Percentiles rank a stretch among this genome's conserved stretches.
These are phyloP conservation scores for Agrotis exclamationis DNA, from an alignment of 2,888 invertebrate genomes.

Conservation along the genomic window DNA sequence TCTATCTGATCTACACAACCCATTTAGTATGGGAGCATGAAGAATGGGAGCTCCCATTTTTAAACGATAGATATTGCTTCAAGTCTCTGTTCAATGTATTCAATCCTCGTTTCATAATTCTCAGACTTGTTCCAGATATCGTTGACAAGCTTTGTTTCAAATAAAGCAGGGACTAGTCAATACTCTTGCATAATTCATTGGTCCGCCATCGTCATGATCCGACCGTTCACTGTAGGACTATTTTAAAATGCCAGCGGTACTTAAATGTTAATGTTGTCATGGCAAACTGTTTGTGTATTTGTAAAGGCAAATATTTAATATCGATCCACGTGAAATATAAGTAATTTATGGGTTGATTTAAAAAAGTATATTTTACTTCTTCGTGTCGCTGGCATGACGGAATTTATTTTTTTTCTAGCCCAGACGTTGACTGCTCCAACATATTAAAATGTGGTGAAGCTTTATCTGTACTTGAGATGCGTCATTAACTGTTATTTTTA, in stretches of 20 bases:
- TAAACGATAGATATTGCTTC: not conserved
- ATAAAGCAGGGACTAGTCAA: constrained; percentile 58
- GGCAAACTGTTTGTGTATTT: constrained; percentile 19
- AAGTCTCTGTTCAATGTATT: not conserved
- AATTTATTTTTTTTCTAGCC: too few relatives aligned
- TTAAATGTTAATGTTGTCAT: constrained; percentile 42
- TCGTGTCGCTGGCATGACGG: too few relatives aligned
- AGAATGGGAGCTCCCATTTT: not conserved
- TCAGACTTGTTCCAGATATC: constrained; percentile 21
- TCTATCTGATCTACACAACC: too few relatives aligned
- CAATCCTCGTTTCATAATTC: constrained; percentile 7
- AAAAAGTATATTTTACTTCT: too few relatives aligned
- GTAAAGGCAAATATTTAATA: constrained; percentile 5
- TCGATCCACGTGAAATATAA: not conserved
- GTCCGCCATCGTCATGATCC: constrained; percentile 36
- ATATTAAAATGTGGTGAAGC: not conserved
- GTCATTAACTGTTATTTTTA: not conserved
- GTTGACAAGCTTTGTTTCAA: constrained; percentile 37
- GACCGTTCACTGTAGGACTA: constrained; percentile 10
- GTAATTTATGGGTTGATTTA: not conserved
- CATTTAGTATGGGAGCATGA: too few relatives aligned
- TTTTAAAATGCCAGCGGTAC: constrained; percentile 33
- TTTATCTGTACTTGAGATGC: not conserved
- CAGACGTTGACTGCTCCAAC: too few relatives aligned
- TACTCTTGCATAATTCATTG: constrained; percentile 62